Evolutionary conservation across 2,797 vertebrate species (phyloP).

Genomic region (Pseudochromis fuscus): DNA sequence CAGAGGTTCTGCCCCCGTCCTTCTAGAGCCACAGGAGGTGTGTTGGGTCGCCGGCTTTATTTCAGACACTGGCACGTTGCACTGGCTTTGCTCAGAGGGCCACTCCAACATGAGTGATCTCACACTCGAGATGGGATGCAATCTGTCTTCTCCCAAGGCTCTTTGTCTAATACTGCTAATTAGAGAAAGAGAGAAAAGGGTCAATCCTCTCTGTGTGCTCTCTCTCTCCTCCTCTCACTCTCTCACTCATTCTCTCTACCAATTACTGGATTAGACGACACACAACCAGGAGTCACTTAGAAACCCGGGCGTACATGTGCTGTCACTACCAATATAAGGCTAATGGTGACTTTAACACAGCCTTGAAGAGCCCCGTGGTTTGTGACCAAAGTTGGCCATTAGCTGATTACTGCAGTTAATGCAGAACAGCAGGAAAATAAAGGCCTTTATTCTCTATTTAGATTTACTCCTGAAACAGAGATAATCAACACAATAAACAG

Average conservation of each 20-base stretch:
- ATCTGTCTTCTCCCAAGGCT: slow-evolving; percentile 77
- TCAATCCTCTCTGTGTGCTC: slow-evolving; percentile 64
- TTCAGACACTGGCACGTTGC: slow-evolving; percentile 47
- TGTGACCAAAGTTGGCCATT: slow-evolving; percentile 72
- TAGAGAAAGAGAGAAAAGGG: slow-evolving; percentile 74
- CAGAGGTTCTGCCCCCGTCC: slow-evolving; percentile 24
- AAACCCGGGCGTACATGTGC: slow-evolving; percentile 54
- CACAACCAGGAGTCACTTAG: slow-evolving; percentile 70
- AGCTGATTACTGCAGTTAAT: slow-evolving; percentile 79
- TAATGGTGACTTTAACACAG: slow-evolving; percentile 70
- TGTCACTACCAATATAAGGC: slow-evolving; percentile 72
- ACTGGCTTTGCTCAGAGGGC: slow-evolving; percentile 60
- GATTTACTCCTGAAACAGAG: slow-evolving; percentile 14
- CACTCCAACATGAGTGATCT: slow-evolving; percentile 76
- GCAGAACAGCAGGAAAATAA: slow-evolving; percentile 51
- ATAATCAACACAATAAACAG: slow-evolving; percentile 19
- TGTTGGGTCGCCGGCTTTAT: slow-evolving; percentile 39
- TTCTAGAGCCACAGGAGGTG: slow-evolving; percentile 27
- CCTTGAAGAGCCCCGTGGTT: slow-evolving; percentile 57
- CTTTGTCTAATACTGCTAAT: slow-evolving; percentile 81
- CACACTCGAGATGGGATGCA: slow-evolving; percentile 73
- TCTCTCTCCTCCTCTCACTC: slow-evolving; percentile 4
- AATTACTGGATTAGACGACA: slow-evolving; percentile 77
- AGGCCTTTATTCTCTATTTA: slow-evolving; percentile 35
- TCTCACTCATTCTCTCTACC: slow-evolving; percentile 53